Percentiles rank a stretch among this genome's conserved stretches.
Evolutionary conservation across 2,888 invertebrate genomes (phyloP).

Genomic region (Lacanobia wlatinum): DNA sequence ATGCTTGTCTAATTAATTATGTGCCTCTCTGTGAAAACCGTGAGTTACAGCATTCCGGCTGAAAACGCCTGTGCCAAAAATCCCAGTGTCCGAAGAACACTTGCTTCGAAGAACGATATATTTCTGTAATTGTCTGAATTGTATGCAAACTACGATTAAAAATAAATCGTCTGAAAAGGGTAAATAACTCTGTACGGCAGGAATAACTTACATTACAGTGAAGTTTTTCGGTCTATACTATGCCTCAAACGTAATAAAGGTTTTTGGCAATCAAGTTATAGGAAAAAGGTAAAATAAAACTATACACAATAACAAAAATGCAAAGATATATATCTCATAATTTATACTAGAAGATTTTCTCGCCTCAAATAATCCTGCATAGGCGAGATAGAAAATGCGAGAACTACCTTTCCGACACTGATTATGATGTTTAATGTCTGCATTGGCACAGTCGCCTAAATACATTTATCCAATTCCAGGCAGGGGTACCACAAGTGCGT

Average conservation of each 20-base stretch:
- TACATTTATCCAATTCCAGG: too few species aligned
- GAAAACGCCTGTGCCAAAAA: constrained; percentile 43
- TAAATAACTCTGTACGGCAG: background rate
- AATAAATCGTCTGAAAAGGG: background rate
- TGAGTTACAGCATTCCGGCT: constrained; percentile 26
- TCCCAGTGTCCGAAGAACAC: constrained; percentile 6
- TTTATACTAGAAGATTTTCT: too few species aligned
- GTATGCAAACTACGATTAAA: constrained; percentile 16
- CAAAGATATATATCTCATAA: too few species aligned
- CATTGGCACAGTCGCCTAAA: too few species aligned
- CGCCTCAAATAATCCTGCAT: too few species aligned
- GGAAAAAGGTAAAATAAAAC: too few species aligned
- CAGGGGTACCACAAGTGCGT: too few species aligned
- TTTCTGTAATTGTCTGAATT: constrained; percentile 23
- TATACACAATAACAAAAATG: too few species aligned
- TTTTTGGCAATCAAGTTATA: background rate
- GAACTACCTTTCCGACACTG: too few species aligned
- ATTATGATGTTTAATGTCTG: too few species aligned
- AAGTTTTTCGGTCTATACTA: background rate
- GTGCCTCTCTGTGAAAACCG: constrained; percentile 19
- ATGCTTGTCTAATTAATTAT: constrained; percentile 45
- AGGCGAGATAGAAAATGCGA: too few species aligned
- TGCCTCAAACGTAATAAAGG: background rate
- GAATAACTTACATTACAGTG: background rate
- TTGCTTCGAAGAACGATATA: constrained; percentile 9